Evolutionary conservation across 2,797 vertebrate genomes (phyloP).

Genomic region (Ptychobarbus kaznakovi): DNA sequence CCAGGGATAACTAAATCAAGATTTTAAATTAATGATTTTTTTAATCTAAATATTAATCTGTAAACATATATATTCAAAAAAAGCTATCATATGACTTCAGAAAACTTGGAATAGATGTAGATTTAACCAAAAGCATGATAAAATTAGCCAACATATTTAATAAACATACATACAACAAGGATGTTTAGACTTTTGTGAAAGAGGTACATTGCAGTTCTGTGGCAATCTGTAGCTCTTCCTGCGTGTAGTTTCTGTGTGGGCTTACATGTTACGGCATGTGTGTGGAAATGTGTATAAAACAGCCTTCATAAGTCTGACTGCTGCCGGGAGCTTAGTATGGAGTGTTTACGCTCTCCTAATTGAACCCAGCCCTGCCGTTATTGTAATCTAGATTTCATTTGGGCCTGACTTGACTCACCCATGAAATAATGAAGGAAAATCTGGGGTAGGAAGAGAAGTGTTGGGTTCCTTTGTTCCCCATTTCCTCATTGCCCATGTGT

Average conservation of each 20-base stretch:
- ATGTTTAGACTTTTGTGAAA: neutral
- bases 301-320: slow-evolving; percentile 50
- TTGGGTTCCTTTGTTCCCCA: slow-evolving; percentile 61
- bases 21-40: neutral
- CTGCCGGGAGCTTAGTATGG: slow-evolving; percentile 69
- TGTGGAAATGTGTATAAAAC: slow-evolving; percentile 46
- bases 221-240: slow-evolving; percentile 7
- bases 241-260: slow-evolving; percentile 15
- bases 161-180: neutral
- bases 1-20: neutral
- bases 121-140: neutral
- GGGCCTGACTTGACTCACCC: slow-evolving; percentile 55
- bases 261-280: slow-evolving; percentile 12
- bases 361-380: slow-evolving; percentile 69
- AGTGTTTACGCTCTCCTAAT: slow-evolving; percentile 73
- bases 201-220: neutral
- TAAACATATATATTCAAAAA: too few relatives aligned
- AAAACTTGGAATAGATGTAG: too few relatives aligned
- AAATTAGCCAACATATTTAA: neutral
- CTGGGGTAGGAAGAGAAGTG: slow-evolving; percentile 45
- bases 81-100: too few relatives aligned
- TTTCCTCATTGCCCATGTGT: slow-evolving; percentile 63
- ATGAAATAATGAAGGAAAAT: slow-evolving; percentile 65
- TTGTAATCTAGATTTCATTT: slow-evolving; percentile 77
- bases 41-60: too few relatives aligned